These are phyloP conservation scores for Tachyglossus aculeatus DNA, from an alignment of 2,797 vertebrate species.

Conservation along the genomic window DNA sequence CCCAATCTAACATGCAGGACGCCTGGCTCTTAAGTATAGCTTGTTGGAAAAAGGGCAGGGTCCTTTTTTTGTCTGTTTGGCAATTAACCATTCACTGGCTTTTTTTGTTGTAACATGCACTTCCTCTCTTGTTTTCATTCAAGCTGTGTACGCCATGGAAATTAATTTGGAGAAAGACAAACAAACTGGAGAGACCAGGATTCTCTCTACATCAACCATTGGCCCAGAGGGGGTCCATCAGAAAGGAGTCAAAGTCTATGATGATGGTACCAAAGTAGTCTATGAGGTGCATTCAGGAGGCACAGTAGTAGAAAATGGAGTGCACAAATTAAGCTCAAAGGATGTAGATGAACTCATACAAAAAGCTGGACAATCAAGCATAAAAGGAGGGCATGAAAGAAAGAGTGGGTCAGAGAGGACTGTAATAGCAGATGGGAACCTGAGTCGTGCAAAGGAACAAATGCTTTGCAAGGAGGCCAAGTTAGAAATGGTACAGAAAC, in stretches of 20 bases:
- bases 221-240: slow-evolving; percentile 86
- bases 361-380: slow-evolving; percentile 81
- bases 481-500: slow-evolving; percentile 86
- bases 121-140: slow-evolving; percentile 86
- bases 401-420: slow-evolving; percentile 76
- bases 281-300: slow-evolving; percentile 91
- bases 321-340: slow-evolving; percentile 84
- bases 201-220: slow-evolving; percentile 90
- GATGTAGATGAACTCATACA: slow-evolving; percentile 92
- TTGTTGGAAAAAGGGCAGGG: slow-evolving; percentile 47
- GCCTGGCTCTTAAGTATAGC: slow-evolving; percentile 57
- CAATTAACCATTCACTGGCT: slow-evolving; percentile 87
- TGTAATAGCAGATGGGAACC: slow-evolving; percentile 77
- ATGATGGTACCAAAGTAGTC: slow-evolving; percentile 93
- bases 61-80: slow-evolving; percentile 81
- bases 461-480: slow-evolving; percentile 86
- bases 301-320: slow-evolving; percentile 90
- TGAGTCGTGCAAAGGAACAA: slow-evolving; percentile 82
- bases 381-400: slow-evolving; percentile 70
- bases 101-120: slow-evolving; percentile 87
- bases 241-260: slow-evolving; percentile 93
- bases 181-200: slow-evolving; percentile 91
- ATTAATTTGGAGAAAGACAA: slow-evolving; percentile 97
- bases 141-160: slow-evolving; percentile 99
- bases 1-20: slow-evolving; percentile 58